Conservation (phyloP, 2,888 invertebrate species). For the Arge pagana region DNA sequence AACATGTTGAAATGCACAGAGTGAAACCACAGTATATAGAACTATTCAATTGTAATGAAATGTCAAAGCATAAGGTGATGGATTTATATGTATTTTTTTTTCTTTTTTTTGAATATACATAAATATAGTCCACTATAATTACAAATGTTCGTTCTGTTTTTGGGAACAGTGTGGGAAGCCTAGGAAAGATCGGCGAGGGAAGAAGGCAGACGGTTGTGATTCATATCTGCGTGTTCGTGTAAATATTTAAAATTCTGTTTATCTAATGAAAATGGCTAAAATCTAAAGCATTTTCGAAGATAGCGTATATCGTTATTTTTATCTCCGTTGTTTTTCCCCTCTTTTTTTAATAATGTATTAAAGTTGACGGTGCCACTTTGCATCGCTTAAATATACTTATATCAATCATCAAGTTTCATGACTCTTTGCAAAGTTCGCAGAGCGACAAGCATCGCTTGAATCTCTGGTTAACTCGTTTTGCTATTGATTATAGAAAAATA, state of each 20-base stretch:
- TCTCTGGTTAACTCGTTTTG: slow-evolving; percentile 37
- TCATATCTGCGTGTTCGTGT: slow-evolving; percentile 29
- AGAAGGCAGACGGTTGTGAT: slow-evolving; percentile 26
- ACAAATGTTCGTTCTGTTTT: slow-evolving; percentile 36
- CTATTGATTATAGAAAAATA: slow-evolving; percentile 58
- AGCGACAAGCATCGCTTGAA: slow-evolving; percentile 47
- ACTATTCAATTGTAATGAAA: too few relatives aligned
- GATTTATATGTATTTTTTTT: slow-evolving; percentile 42
- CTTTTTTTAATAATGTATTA: slow-evolving; percentile 57
- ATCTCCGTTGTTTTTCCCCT: too few relatives aligned
- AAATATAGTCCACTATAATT: slow-evolving; percentile 50
- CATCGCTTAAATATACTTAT: slow-evolving; percentile 57
- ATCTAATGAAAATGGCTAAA: slow-evolving; percentile 47
- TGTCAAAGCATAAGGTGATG: slow-evolving; percentile 39
- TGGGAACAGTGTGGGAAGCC: slow-evolving; percentile 35
- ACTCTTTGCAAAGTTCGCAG: slow-evolving; percentile 55
- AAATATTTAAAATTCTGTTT: slow-evolving; percentile 37
- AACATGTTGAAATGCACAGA: too few relatives aligned
- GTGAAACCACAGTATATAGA: too few relatives aligned
- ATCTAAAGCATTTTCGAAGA: slow-evolving; percentile 49
- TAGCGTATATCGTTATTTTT: slow-evolving; percentile 44
- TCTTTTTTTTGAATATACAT: slow-evolving; percentile 45
- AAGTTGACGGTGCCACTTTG: slow-evolving; percentile 55
- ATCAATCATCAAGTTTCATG: slow-evolving; percentile 57
- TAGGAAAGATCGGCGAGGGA: slow-evolving; percentile 28